phyloP scores from a whole-genome alignment of 2,113 vertebrate species.

The Pelusios castaneus region DNA sequence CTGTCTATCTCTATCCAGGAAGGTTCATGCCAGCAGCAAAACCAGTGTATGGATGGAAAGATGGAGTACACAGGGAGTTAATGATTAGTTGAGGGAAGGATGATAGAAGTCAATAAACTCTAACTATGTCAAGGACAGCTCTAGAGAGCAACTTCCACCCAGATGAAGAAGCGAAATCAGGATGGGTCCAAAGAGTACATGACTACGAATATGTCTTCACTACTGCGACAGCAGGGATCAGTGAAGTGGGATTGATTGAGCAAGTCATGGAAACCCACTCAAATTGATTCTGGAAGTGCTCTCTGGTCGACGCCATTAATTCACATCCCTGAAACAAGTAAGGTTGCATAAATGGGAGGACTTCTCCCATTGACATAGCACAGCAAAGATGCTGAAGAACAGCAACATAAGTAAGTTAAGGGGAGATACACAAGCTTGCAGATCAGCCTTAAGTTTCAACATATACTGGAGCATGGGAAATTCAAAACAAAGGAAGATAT shows the following conservation, averaged over 20 bases:
- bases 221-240: too few species aligned
- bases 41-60: background rate
- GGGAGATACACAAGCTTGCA: too few species aligned
- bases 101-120: background rate
- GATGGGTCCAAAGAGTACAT: background rate
- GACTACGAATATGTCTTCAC: background rate
- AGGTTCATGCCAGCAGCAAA: background rate
- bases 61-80: background rate
- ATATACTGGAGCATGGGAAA: background rate
- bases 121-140: background rate
- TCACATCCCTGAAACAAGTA: too few species aligned
- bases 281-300: too few species aligned
- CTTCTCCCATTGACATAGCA: too few species aligned
- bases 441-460: too few species aligned
- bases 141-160: background rate
- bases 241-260: too few species aligned
- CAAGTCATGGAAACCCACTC: too few species aligned
- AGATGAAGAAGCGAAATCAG: background rate
- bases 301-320: too few species aligned
- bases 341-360: too few species aligned
- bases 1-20: background rate
- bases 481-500: fast-evolving
- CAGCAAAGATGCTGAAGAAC: too few species aligned
- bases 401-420: too few species aligned
- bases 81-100: background rate